Evolutionary conservation across 2,113 vertebrate genomes (phyloP), one percentile per base, ranked within the genome.

Genomic region (Psittacus erithacus): DNA sequence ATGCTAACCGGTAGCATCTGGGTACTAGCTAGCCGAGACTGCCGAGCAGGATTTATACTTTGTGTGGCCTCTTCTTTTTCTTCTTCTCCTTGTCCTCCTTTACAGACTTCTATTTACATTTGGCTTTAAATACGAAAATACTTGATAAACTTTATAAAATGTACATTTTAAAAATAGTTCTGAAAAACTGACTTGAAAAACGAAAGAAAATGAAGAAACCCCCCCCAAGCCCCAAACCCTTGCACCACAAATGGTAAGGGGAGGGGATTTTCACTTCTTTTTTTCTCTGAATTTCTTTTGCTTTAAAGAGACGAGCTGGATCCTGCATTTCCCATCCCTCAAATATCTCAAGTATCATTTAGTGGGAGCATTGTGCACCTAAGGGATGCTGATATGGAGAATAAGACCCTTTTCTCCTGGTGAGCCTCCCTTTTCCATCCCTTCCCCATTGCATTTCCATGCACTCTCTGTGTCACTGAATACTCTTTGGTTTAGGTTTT

Each of bases 61-160:
- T 93, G 90, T 93, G 97, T 95, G 96, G 97, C 95, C 95, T 97
- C 97, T 95, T 91, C 63, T 73, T 86, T 92, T 91, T 96, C 95
- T 84, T 96, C 95, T 93, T 95, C 65, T 96, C 78, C 75, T 93
- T 97, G 94, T 97, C 97, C 97, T 90, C 91, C 95, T 97, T 97
- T 97, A 98, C 98, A 98, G 98, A 98, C 96, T 98, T 98, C 97
- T 98, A 97, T 98, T 98, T 99, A 98, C 98, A 98, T 98, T 98
- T 98, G 98, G 98, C 98, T 98, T 98, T 98, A 98, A 98, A 98
- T 98, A 98, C 69, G 98, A 98, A 98, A 98, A 98, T 98, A 98
- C 97, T 98, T 97, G 98, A 98, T 98, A 98, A 98, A 98, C 97
- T 98, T 98, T 98, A 98, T 98, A 98, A 98, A 98, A 98, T 98